Evolutionary conservation across 2,888 invertebrate genomes (phyloP).

Genomic region (Ecliptopera silaceata): DNA sequence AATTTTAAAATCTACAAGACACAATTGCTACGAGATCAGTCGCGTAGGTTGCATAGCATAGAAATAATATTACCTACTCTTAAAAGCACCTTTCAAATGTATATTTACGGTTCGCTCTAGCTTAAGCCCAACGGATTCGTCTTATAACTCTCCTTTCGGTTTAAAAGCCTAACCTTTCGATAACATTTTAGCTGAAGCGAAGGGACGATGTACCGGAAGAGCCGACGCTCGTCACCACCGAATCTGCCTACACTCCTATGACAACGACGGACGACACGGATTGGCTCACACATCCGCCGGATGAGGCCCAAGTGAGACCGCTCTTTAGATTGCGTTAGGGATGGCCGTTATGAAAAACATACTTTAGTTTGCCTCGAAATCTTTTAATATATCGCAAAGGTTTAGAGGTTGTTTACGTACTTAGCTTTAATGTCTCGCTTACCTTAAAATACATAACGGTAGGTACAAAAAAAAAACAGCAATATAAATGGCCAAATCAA

Average conservation of each 20-base stretch:
- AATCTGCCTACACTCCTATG: conserved; percentile 61
- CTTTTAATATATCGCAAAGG: neutral
- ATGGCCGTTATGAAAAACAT: conserved; percentile 12
- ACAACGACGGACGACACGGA: conserved; percentile 72
- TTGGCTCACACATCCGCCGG: conserved; percentile 76
- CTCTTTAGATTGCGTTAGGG: conserved; percentile 16
- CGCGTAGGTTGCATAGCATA: too few relatives aligned
- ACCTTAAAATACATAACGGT: neutral
- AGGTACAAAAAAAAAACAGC: neutral
- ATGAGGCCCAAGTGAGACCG: conserved; percentile 52
- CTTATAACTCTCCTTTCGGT: conserved; percentile 5
- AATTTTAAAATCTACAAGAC: neutral
- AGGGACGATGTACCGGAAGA: conserved; percentile 54
- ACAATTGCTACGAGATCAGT: too few relatives aligned
- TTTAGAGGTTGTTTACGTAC: neutral
- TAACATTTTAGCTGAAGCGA: conserved; percentile 55
- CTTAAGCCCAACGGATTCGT: neutral
- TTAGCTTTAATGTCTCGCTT: too few relatives aligned
- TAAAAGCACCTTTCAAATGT: too few relatives aligned
- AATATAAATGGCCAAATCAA: neutral
- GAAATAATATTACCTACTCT: too few relatives aligned
- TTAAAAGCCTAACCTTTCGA: conserved; percentile 11
- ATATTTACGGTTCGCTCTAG: too few relatives aligned
- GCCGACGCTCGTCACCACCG: conserved; percentile 59
- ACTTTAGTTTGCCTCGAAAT: neutral